phyloP scores from a whole-genome alignment of 1,140 invertebrate species.

The Bombus confusus region DNA sequence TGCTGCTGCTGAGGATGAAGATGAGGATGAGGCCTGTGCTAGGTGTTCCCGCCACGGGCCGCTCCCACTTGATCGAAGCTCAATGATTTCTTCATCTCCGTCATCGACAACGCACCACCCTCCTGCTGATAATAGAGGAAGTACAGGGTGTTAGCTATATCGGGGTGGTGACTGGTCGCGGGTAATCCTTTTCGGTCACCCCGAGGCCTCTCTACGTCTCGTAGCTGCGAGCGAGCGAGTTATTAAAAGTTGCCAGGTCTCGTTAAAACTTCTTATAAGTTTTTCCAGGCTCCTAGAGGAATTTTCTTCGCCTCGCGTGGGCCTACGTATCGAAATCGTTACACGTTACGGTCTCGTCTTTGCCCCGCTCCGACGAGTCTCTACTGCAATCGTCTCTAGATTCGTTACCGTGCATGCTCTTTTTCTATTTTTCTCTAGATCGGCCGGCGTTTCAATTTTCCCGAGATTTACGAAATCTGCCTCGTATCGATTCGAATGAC shows the following conservation, averaged over 20 bases:
- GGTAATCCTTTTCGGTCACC: neutral
- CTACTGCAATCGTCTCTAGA: neutral
- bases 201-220: neutral
- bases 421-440: neutral
- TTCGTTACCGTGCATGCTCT: neutral
- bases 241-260: slow-evolving; percentile 59
- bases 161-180: neutral
- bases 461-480: neutral
- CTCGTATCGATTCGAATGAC: neutral
- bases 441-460: neutral
- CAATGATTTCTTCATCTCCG: slow-evolving; percentile 85
- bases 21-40: slow-evolving; percentile 81
- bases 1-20: slow-evolving; percentile 72
- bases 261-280: slow-evolving; percentile 55
- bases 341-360: neutral
- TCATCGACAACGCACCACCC: slow-evolving; percentile 84
- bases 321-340: neutral
- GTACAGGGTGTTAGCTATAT: slow-evolving; percentile 65
- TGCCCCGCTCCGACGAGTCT: neutral
- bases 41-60: slow-evolving; percentile 80
- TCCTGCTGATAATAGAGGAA: slow-evolving; percentile 79
- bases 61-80: slow-evolving; percentile 82
- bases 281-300: slow-evolving; percentile 36
- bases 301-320: slow-evolving; percentile 6
- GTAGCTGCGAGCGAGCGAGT: slow-evolving; percentile 27